Base-by-base conservation (phyloP, 1,140 invertebrate genomes). In the Apis laboriosa region DNA sequence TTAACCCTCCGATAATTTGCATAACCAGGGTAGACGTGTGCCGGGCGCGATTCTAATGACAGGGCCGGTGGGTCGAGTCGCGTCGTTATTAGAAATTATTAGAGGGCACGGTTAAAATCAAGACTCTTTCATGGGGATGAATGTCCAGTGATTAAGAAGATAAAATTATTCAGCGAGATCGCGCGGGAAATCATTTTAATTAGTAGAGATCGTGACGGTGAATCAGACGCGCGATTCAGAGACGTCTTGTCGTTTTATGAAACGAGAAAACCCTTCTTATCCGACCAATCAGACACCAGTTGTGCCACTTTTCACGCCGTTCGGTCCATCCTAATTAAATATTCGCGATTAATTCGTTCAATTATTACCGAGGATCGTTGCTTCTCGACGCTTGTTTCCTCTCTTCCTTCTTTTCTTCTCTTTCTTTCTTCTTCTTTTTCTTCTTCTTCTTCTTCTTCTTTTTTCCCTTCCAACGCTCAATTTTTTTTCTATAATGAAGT, bases 111-210 rank as follows among this genome's bases (percentile, higher is more conserved):
- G 91, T 93, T 93, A 92, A 93, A 94, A 94, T 94, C 92, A 94
- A 92, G 92, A 92, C 91, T 93, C 93, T 94, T 94, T 94, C 93
- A 94, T 91, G 86, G 89, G 34, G 91, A 92, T 94, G 93, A 94
- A 94, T 94, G 88, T 92, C 89, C 89, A 91, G 92, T 94, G 92
- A 94, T 93, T 93, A 93, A 93, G 92, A 91, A 90, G 90, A 91
- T 90, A 84, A 93, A 91, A 93, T 93, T 91, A 92, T 90, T 88
- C 88, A 80, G 84, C 82, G 75, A 91, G 88, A 91, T 90, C 89
- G 87, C 86, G 85, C 84, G 87, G 84, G 83, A 90, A 90, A 92
- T 92, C 79, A 90, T 90, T 88, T 92, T 92, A 92, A 92, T 92
- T 92, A 92, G 88, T 86, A 86, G 88, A 86, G 88, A 88, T 77